Base-by-base conservation (phyloP, 2,113 vertebrate species). In the Paramormyrops kingsleyae region DNA sequence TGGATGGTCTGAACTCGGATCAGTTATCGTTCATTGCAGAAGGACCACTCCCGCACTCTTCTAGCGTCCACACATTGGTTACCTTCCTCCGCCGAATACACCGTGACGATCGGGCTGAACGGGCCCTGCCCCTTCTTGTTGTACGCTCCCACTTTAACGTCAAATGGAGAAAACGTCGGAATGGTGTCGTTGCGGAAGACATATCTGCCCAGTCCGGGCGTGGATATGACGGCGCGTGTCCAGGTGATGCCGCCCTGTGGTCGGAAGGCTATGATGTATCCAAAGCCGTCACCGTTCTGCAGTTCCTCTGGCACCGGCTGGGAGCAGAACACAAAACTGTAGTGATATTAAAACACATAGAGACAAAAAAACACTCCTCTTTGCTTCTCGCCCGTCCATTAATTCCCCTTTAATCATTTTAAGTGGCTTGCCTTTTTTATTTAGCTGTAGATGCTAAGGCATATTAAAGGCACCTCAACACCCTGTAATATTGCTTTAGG, bases 61-160 rank as follows among this genome's bases (percentile, higher is more conserved):
- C 24, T 21, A 35, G 19, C 31, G 6, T 35, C 17, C 17, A 87
- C 15, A 21, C 27, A 21, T 46, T 4, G 80, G 88, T 2, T 95
- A 99, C 98, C 98, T 95, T 98, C 98, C 92, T 99, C 98, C 5
- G 98, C 98, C 0, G 98, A 99, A 93, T 95, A 98, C 12, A 99
- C 97, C 0, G 95, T 96, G 62, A 94, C 93, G 17, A 98, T 96
- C 0, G 97, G 94, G 92, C 98, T 99, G 92, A 98, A 99, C 0
- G 98, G 98, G 12, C 98, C 98, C 92, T 98, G 97, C 0, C 98
- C 98, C 44, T 97, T 96, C 90, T 98, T 97, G 94, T 99, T 99
- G 91, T 96, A 99, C 0, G 98, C 97, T 0, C 97, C 98, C 42
- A 99, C 98, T 92, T 98, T 98, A 90, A 98, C 96, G 77, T 99